These are phyloP conservation scores for Ateles fusciceps DNA, from an alignment of 2,797 vertebrate genomes.

Conservation along the genomic window DNA sequence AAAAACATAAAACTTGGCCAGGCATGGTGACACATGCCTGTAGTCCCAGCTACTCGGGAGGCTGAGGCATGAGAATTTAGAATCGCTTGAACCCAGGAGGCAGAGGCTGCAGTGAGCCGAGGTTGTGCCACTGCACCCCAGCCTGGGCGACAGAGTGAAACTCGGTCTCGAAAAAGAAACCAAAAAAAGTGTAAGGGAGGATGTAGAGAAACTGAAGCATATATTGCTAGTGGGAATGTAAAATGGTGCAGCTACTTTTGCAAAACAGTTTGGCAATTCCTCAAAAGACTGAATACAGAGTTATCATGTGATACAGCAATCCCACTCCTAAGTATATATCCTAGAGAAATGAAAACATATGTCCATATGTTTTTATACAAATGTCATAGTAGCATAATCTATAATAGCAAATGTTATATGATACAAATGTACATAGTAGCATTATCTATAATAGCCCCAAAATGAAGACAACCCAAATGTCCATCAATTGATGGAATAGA, in stretches of 20 bases:
- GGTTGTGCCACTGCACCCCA: no score
- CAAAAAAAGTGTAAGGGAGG: background rate
- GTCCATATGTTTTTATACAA: background rate
- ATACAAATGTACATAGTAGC: background rate
- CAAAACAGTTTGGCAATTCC: background rate
- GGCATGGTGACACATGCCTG: no score
- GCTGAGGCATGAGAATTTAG: no score
- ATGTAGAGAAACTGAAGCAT: background rate
- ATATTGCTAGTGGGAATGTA: background rate
- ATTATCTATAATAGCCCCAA: background rate
- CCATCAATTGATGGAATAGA: background rate
- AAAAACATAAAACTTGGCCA: no score
- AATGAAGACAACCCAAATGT: background rate
- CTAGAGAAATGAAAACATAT: background rate
- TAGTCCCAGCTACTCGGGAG: no score
- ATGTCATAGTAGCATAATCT: background rate
- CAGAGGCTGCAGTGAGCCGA: no score
- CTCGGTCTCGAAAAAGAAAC: background rate
- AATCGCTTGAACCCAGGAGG: no score
- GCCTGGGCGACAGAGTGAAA: no score
- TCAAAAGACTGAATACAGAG: conserved; percentile 24
- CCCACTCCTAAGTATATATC: background rate
- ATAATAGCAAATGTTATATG: background rate
- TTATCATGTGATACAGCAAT: background rate
- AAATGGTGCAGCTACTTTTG: background rate